These are phyloP conservation scores for Oceanites oceanicus DNA, from an alignment of 2,113 vertebrate genomes.

Conservation along the genomic window DNA sequence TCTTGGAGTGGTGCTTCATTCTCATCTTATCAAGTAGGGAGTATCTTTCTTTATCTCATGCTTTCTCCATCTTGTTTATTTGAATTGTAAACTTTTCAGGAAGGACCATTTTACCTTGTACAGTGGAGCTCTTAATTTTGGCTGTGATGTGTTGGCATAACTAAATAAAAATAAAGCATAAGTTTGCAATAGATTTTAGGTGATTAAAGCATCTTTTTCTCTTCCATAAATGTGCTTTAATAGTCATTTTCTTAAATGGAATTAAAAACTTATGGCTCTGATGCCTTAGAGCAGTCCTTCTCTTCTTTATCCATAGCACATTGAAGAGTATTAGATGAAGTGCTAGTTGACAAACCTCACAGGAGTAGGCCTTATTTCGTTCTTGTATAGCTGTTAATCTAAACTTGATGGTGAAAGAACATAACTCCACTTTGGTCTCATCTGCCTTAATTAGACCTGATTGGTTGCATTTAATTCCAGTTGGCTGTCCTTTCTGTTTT, in stretches of 20 bases:
- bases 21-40: background rate
- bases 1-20: background rate
- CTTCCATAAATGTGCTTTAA: background rate
- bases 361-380: background rate
- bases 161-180: background rate
- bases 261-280: background rate
- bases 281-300: background rate
- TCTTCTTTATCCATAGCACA: background rate
- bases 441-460: background rate
- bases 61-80: background rate
- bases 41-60: background rate
- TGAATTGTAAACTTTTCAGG: background rate
- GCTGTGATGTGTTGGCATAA: background rate
- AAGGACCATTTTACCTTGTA: background rate
- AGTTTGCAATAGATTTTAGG: background rate
- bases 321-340: background rate
- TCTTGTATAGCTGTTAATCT: background rate
- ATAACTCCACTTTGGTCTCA: background rate
- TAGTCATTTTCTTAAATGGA: background rate
- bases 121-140: background rate
- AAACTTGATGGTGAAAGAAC: background rate
- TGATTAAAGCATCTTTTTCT: background rate
- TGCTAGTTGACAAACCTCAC: background rate
- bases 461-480: background rate
- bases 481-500: background rate